These are phyloP conservation scores for Macrochelys suwanniensis DNA, from an alignment of 2,797 vertebrate genomes.

Conservation along the genomic window DNA sequence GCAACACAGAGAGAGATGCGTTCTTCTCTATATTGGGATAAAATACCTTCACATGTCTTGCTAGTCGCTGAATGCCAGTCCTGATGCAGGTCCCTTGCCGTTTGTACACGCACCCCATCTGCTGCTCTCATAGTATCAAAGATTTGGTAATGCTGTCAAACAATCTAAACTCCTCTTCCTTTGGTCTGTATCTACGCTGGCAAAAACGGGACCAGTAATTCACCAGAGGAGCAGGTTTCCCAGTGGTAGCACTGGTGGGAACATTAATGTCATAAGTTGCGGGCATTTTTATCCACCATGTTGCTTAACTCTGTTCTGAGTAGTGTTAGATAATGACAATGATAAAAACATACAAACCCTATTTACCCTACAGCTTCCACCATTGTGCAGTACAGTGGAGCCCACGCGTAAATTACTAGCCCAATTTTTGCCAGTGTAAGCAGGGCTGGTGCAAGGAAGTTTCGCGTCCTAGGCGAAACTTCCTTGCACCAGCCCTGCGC, in stretches of 20 bases:
- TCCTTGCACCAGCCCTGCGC: too few relatives aligned
- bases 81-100: conserved; percentile 74
- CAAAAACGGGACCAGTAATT: conserved; percentile 59
- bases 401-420: neutral
- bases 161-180: conserved; percentile 47
- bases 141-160: conserved; percentile 61
- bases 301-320: conserved; percentile 57
- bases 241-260: conserved; percentile 44
- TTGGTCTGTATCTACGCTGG: conserved; percentile 54
- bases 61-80: conserved; percentile 77
- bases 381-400: neutral
- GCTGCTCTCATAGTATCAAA: conserved; percentile 65
- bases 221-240: conserved; percentile 60
- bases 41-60: conserved; percentile 78
- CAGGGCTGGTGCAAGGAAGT: neutral
- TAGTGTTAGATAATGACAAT: conserved; percentile 53
- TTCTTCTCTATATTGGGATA: conserved; percentile 80
- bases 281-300: conserved; percentile 61
- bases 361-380: conserved; percentile 38
- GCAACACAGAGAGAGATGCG: conserved; percentile 77
- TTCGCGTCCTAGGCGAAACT: too few relatives aligned
- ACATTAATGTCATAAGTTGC: conserved; percentile 72
- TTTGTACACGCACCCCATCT: conserved; percentile 68
- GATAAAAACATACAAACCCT: conserved; percentile 28
- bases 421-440: neutral